Percentiles rank a stretch among this genome's conserved stretches.
These are phyloP conservation scores for Echinometra lucunter DNA, from an alignment of 53 echinoderm and acorn worm species.

Conservation along the genomic window DNA sequence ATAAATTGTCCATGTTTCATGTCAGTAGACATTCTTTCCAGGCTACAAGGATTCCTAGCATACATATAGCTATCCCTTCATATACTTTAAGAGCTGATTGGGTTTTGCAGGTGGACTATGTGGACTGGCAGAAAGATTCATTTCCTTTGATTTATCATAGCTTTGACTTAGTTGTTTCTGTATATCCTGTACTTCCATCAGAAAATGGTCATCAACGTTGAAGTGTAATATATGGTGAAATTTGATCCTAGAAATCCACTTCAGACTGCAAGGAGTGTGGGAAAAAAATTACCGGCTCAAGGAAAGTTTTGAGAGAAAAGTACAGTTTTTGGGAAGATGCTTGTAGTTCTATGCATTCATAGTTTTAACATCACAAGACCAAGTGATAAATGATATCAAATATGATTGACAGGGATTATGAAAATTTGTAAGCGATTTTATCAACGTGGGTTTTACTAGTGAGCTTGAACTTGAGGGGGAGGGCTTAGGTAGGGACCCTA, in stretches of 20 bases:
- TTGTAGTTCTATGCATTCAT: neutral
- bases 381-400: neutral
- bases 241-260: no score
- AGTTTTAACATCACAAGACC: neutral
- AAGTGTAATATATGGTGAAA: no score
- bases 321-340: neutral
- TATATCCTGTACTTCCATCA: no score
- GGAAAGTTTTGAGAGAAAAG: no score
- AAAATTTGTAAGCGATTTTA: neutral
- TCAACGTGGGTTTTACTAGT: neutral
- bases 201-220: no score
- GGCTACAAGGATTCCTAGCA: slow-evolving; percentile 10
- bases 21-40: slow-evolving; percentile 20
- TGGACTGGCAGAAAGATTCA: neutral
- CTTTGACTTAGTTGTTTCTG: no score
- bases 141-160: no score
- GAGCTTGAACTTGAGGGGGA: neutral
- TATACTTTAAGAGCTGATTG: neutral
- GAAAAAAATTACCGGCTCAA: no score
- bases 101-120: neutral
- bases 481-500: slow-evolving; percentile 36
- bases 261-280: no score
- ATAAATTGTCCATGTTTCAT: slow-evolving; percentile 26
- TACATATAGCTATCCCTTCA: neutral
- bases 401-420: neutral